Conservation (phyloP, 2,113 vertebrate genomes). For the Theristicus caerulescens region DNA sequence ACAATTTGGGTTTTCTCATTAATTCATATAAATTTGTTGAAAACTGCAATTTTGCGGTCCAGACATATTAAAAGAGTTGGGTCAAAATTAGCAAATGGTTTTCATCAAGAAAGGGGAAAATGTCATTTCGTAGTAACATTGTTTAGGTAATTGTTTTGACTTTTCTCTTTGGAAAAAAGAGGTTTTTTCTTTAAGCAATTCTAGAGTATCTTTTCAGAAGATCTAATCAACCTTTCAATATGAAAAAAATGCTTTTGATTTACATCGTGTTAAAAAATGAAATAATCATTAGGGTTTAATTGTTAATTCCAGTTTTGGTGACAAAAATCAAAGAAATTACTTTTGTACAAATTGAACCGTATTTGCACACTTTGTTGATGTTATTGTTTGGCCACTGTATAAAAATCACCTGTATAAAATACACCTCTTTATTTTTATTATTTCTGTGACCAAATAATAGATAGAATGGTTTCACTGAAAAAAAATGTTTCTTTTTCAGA, state of each 20-base stretch:
- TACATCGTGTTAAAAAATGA: not conserved
- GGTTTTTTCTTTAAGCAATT: not conserved
- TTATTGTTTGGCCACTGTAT: not conserved
- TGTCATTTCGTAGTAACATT: not conserved
- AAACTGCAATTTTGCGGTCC: not conserved
- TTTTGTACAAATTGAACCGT: not conserved
- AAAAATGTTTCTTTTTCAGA: not conserved
- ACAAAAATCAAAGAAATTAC: not conserved
- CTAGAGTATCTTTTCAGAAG: not conserved
- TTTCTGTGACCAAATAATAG: not conserved
- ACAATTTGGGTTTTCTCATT: not conserved
- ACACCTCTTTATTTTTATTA: not conserved
- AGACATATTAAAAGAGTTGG: not conserved
- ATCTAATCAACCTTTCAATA: not conserved
- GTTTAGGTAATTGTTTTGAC: not conserved
- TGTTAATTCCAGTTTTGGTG: not conserved
- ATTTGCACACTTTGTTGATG: not conserved
- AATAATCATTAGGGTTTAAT: not conserved
- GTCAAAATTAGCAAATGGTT: not conserved
- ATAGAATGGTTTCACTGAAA: not conserved
- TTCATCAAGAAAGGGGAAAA: not conserved
- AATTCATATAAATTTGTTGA: not conserved
- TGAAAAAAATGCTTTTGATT: not conserved
- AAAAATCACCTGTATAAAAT: not conserved
- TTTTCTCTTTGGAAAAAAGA: not conserved